Base-by-base conservation (phyloP, 2,113 vertebrate species). In the Callionymus lyra region DNA sequence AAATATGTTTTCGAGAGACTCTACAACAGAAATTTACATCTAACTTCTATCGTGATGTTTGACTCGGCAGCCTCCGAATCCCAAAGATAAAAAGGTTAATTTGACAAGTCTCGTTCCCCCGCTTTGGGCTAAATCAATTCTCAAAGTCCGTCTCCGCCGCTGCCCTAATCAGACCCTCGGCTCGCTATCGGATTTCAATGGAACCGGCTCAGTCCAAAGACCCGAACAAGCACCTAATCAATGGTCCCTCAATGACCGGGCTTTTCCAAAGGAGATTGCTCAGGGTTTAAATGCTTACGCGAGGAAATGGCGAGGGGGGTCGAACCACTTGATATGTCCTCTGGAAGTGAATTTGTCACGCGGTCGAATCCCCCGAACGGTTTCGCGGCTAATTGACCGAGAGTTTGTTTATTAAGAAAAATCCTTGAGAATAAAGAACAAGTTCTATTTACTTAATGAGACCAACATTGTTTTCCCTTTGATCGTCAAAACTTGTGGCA, bases 151-250 rank as follows among this genome's bases (percentile, higher is more conserved):
- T n/a, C 47, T 66, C 64, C 66, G 58, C 67, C 51, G 44, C 74
- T 60, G 57, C 68, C 52, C 76, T 77, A 77, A 82, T 84, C 73
- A 80, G 64, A 53, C 50, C 56, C 50, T 68, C 47, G 61, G 62
- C 63, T 71, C 39, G 12, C 66, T 69, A 77, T 78, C 72, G 65
- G 68, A 78, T 81, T 79, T 79, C 72, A 74, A 77, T 77, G 63
- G 53, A 58, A 42, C 57, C 53, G 64, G 31, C 49, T 6, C 66
- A 59, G 65, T 53, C 66, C 64, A 62, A 59, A 79, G 76, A 77
- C 67, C 69, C 8, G 36, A 68, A 50, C 63, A 44, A 47, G 43
- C 65, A 44, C 48, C 64, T 9, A 51, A 79, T 80, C 69, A 33
- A 82, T 80, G 59, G 48, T 35, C 38, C 68, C 63, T 44, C 64